Percentiles rank a stretch among this genome's conserved stretches.
phyloP scores from a whole-genome alignment of 2,113 vertebrate genomes.

The Scatophagus argus region DNA sequence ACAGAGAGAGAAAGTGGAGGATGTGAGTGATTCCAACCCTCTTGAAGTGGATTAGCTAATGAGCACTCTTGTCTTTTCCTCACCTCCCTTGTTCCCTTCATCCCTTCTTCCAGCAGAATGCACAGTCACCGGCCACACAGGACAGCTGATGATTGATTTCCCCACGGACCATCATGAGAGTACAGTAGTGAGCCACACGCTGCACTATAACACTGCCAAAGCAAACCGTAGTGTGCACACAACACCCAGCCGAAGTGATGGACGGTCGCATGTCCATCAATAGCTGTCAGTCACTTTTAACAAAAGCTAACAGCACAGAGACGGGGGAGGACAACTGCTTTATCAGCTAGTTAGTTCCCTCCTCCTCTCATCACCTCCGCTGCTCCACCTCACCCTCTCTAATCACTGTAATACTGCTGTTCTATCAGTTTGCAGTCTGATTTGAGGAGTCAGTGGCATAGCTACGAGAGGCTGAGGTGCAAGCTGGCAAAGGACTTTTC shows the following conservation, averaged over 20 bases:
- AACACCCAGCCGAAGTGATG: conserved; percentile 46
- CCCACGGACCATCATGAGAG: conserved; percentile 36
- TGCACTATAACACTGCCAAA: conserved; percentile 46
- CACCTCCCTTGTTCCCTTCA: conserved; percentile 19
- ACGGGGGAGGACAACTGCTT: conserved; percentile 74
- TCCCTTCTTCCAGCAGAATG: conserved; percentile 33
- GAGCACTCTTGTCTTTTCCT: conserved; percentile 46
- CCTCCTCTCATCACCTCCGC: conserved; percentile 39
- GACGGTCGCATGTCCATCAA: conserved; percentile 72
- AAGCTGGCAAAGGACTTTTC: not conserved
- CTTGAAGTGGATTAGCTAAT: conserved; percentile 65
- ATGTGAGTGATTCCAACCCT: conserved; percentile 24
- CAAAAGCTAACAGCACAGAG: conserved; percentile 70
- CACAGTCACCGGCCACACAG: conserved; percentile 48
- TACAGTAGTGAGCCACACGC: conserved; percentile 30
- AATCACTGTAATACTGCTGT: conserved; percentile 13
- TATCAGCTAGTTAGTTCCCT: conserved; percentile 60
- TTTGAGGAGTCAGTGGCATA: not conserved
- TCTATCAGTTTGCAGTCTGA: not conserved
- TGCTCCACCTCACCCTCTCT: not conserved
- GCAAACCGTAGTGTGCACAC: not conserved
- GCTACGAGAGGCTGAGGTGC: not conserved
- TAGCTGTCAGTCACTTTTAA: conserved; percentile 81
- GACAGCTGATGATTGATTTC: conserved; percentile 63
- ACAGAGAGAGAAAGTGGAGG: not conserved